Evolutionary conservation across 2,888 invertebrate genomes (phyloP).

Genomic region (Sinelater perroti): DNA sequence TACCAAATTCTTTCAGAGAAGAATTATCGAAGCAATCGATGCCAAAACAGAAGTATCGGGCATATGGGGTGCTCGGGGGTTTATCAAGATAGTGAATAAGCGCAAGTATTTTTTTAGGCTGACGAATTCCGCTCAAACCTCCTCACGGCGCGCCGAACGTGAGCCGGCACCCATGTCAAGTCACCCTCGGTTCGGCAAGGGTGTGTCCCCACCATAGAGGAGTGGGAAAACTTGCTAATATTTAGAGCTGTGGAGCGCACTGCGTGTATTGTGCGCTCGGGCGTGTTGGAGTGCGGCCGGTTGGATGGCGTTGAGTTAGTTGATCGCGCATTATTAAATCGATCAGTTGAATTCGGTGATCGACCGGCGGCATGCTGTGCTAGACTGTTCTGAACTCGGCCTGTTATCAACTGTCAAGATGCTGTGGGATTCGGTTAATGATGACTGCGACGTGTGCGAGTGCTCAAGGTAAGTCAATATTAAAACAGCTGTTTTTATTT

Average conservation of each 20-base stretch:
- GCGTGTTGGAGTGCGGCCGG: not conserved
- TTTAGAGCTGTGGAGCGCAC: not conserved
- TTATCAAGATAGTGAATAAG: no score
- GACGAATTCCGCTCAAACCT: no score
- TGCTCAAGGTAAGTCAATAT: slow-evolving; percentile 58
- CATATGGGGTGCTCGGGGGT: no score
- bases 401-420: no score
- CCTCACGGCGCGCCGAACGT: no score
- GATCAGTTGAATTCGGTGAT: no score
- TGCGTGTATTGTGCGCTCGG: not conserved
- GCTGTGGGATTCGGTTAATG: slow-evolving; percentile 57
- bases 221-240: slow-evolving; percentile 14
- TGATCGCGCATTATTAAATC: slow-evolving; percentile 1
- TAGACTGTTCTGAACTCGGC: no score
- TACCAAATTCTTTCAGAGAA: not conserved
- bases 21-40: not conserved
- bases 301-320: not conserved
- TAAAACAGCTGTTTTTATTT: slow-evolving; percentile 35
- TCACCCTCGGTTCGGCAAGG: slow-evolving; percentile 14
- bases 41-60: no score
- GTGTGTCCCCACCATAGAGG: slow-evolving; percentile 16
- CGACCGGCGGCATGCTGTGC: no score
- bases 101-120: not conserved
- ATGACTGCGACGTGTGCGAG: slow-evolving; percentile 59
- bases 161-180: not conserved